Evolutionary conservation across 2,113 vertebrate species (phyloP).

Genomic region (Corythaeola cristata): DNA sequence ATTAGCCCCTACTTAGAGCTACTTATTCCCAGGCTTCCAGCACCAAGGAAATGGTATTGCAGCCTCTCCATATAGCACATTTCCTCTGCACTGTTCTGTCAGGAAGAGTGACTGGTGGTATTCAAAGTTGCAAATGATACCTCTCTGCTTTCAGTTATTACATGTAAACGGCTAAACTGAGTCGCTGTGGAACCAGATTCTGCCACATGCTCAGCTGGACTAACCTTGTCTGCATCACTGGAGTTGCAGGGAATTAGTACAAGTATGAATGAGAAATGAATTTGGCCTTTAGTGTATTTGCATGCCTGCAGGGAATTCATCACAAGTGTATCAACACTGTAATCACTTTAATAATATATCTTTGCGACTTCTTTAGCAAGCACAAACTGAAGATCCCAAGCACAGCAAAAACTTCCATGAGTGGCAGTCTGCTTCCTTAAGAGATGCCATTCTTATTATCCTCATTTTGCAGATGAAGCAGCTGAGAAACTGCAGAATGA

Average conservation of each 20-base stretch:
- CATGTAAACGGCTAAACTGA: background rate
- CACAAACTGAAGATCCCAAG: background rate
- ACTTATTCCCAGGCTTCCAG: background rate
- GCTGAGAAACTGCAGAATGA: slow-evolving; percentile 16
- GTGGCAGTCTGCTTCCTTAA: background rate
- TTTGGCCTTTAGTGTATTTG: background rate
- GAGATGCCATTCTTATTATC: background rate
- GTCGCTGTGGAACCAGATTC: background rate
- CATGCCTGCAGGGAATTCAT: background rate
- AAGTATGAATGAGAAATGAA: background rate
- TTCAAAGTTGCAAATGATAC: background rate
- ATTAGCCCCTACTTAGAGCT: background rate
- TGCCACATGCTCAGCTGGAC: background rate
- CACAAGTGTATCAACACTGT: background rate
- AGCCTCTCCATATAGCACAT: background rate
- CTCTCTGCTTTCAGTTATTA: background rate
- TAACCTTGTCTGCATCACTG: background rate
- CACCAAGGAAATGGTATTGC: background rate
- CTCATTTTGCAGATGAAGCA: slow-evolving; percentile 31
- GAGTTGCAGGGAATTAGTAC: background rate
- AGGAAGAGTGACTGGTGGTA: background rate
- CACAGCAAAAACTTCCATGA: slow-evolving; percentile 13
- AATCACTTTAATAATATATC: slow-evolving; percentile 1
- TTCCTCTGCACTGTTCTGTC: background rate
- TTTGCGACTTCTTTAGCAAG: background rate